Evolutionary conservation across 2,888 invertebrate genomes (phyloP).

Genomic region (Mythimna albipuncta): DNA sequence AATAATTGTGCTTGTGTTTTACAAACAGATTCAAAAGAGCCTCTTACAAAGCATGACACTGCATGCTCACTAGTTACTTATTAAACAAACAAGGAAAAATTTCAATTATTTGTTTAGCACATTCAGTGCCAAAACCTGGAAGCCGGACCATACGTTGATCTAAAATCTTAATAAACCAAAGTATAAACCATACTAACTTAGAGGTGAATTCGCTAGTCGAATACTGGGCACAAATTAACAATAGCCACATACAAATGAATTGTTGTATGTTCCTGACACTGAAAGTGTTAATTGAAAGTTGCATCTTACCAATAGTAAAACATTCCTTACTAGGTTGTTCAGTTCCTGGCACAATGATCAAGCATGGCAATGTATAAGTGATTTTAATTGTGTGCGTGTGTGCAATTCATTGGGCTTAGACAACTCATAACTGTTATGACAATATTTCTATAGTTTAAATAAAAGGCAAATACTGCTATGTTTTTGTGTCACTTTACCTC

Average conservation of each 20-base stretch:
- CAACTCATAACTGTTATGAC: background rate
- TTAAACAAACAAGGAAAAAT: slow-evolving; percentile 1
- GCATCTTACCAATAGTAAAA: background rate
- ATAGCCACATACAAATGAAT: no score
- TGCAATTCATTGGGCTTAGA: background rate
- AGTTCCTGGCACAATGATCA: background rate
- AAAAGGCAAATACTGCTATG: slow-evolving; percentile 17
- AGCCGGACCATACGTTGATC: no score
- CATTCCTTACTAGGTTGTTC: background rate
- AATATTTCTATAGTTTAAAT: slow-evolving; percentile 2
- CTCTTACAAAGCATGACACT: slow-evolving; percentile 21
- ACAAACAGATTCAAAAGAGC: background rate
- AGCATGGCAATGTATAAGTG: background rate
- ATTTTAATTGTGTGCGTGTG: background rate
- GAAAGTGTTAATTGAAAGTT: background rate
- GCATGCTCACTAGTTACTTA: slow-evolving; percentile 2
- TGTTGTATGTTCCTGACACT: no score
- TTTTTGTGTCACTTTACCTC: slow-evolving; percentile 36
- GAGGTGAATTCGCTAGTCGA: no score
- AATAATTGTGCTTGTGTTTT: slow-evolving; percentile 12
- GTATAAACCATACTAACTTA: no score
- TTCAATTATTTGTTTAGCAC: slow-evolving; percentile 6
- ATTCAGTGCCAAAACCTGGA: no score
- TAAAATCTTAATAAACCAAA: no score
- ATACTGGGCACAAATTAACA: no score